Evolutionary conservation across 2,888 invertebrate species (phyloP), one percentile per base, ranked within the genome.

Genomic region (Pristionchus mayeri): DNA sequence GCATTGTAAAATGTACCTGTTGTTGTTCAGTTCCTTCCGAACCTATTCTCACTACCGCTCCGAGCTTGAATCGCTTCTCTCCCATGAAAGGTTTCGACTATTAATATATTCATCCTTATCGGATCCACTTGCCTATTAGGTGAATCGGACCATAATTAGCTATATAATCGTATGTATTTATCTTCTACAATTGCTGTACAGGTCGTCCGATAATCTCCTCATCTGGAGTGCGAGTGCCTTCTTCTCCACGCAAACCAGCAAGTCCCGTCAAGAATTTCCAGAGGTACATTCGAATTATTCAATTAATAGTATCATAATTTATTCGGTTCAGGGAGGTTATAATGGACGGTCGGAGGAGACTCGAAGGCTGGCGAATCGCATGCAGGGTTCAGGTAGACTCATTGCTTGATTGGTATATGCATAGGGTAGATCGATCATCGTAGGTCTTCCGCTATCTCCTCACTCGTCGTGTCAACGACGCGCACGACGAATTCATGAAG

Each of bases 311-410:
- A 24, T 13, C 18, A 7, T 60, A 30, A 1, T 30, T 30, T 30
- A 11, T 60, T 6, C 1, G 9, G 11, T 27, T 71, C n/a, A 86
- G 86, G 48, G 85, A 75, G 16, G 78, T 84, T 2, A 63, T 76
- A 37, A n/a, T 85, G 30, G 86, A 86, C 37, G 21, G n/a, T 50
- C 44, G 78, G 0, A 71, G 80, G 16, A 84, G 85, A 57, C 50
- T 86, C 18, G 86, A 86, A 44, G 86, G 86, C n/a, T 86, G 86
- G 86, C 40, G 86, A 24, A 83, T 85, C 30, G 50, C 44, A n/a
- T 84, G 84, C 37, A 52, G 86, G 24, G 54, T 60, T 30, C 85
- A 86, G 60, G 79, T 86, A 37, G 6, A 13, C 21, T 24, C 7
- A 24, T 44, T 44, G 44, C 7, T 67, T 75, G 3, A 9, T 18